Evolutionary conservation across 2,797 vertebrate genomes (phyloP).

Genomic region (Hydrophis major): DNA sequence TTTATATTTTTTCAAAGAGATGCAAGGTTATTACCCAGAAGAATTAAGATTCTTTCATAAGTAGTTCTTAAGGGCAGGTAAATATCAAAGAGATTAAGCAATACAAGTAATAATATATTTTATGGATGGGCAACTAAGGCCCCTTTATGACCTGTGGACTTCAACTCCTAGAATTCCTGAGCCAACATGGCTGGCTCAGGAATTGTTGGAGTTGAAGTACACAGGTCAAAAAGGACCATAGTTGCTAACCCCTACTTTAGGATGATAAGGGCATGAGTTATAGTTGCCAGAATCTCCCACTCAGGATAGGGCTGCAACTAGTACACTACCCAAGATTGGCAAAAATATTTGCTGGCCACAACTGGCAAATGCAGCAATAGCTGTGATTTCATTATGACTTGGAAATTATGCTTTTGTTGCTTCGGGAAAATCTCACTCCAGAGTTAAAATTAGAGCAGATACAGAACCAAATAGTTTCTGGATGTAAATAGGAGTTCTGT

Average conservation of each 20-base stretch:
- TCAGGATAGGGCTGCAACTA: not conserved
- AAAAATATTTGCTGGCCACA: not conserved
- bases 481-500: not conserved
- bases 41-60: not conserved
- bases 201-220: not conserved
- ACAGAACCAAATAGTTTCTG: not conserved
- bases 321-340: not conserved
- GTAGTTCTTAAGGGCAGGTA: not conserved
- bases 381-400: not conserved
- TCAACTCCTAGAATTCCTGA: not conserved
- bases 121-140: not conserved
- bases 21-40: not conserved
- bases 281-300: not conserved
- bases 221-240: not conserved
- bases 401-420: not conserved
- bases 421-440: not conserved
- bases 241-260: not conserved
- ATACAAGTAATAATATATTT: not conserved
- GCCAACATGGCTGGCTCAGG: not conserved
- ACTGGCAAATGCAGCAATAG: not conserved
- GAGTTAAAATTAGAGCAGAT: not conserved
- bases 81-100: not conserved
- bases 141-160: not conserved
- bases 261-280: not conserved
- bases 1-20: not conserved